Base-by-base conservation (phyloP, 2,113 vertebrate species). In the Zingel zingel region DNA sequence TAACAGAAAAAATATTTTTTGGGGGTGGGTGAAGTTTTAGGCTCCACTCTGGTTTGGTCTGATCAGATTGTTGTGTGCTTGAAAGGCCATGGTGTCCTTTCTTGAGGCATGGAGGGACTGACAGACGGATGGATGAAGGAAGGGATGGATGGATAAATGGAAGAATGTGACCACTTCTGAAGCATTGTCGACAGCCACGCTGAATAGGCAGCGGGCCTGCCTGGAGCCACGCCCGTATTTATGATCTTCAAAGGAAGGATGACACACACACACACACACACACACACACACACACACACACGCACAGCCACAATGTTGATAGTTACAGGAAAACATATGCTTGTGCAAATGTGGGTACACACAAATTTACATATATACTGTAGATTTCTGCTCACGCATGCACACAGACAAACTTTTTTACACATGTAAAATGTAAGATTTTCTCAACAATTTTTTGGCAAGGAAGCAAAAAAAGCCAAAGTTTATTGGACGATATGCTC, bases 131-230 rank as follows among this genome's bases (percentile, higher is more conserved):
- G 83, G 90, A 84, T 84, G 83, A 81, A 90, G 77, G 85, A 86
- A 92, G 73, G 90, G 57, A 58, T 70, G 72, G 86, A 89, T 78
- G 85, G 85, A 87, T 86, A 83, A 85, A 92, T 91, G 85, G 83
- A 83, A 88, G 86, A 88, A 88, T 86, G 83, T 92, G 78, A 94
- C 94, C 94, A 94, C 94, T 94, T 94, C 94, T 90, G 88, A 94
- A 66, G 91, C 89, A 93, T 93, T 93, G 93, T 94, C 86, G 86
- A 93, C 93, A 90, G 88, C 91, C 91, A 84, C 58, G 78, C 89
- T 86, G 91, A 93, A 93, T 81, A 90, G 91, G 90, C 88, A 89
- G 84, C 81, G 53, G 82, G 87, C 87, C 88, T 88, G 86, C 78
- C 75, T 89, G 87, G 90, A 90, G 86, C 89, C 87, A 90, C 89